Evolutionary conservation across 2,888 invertebrate species (phyloP).

Genomic region (Callimorpha dominula): DNA sequence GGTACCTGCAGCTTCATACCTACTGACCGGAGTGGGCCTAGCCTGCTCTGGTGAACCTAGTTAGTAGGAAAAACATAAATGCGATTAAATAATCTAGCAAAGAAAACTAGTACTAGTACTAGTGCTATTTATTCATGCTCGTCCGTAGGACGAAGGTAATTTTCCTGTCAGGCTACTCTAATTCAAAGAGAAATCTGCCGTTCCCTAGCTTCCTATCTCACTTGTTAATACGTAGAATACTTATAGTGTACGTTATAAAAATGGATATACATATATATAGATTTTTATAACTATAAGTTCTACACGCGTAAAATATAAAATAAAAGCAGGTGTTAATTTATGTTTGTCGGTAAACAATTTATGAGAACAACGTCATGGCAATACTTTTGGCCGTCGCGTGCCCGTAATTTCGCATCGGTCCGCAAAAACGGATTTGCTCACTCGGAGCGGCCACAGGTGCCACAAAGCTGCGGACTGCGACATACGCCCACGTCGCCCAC

Average conservation of each 20-base stretch:
- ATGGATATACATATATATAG: too few relatives aligned
- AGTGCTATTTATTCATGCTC: not conserved
- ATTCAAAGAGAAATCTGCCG: not conserved
- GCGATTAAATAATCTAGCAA: not conserved
- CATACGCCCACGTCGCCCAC: slow-evolving; percentile 9
- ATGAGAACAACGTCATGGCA: slow-evolving; percentile 43
- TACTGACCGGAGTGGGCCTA: too few relatives aligned
- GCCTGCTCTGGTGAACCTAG: not conserved
- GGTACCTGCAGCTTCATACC: too few relatives aligned
- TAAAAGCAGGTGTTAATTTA: slow-evolving; percentile 31
- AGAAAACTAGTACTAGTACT: not conserved
- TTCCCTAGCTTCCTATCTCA: not conserved
- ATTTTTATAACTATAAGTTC: too few relatives aligned
- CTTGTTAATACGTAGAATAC: too few relatives aligned
- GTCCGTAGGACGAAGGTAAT: not conserved
- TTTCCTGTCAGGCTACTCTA: not conserved
- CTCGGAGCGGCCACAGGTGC: slow-evolving; percentile 55
- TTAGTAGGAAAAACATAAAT: not conserved
- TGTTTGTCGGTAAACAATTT: slow-evolving; percentile 43
- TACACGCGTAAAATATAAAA: slow-evolving; percentile 26
- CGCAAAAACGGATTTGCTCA: slow-evolving; percentile 47
- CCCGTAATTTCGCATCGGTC: slow-evolving; percentile 20
- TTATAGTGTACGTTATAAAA: too few relatives aligned
- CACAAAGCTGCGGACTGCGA: slow-evolving; percentile 30
- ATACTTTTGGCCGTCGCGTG: slow-evolving; percentile 34